Base-by-base conservation (phyloP, 2,797 vertebrate genomes). In the Melanogrammus aeglefinus region DNA sequence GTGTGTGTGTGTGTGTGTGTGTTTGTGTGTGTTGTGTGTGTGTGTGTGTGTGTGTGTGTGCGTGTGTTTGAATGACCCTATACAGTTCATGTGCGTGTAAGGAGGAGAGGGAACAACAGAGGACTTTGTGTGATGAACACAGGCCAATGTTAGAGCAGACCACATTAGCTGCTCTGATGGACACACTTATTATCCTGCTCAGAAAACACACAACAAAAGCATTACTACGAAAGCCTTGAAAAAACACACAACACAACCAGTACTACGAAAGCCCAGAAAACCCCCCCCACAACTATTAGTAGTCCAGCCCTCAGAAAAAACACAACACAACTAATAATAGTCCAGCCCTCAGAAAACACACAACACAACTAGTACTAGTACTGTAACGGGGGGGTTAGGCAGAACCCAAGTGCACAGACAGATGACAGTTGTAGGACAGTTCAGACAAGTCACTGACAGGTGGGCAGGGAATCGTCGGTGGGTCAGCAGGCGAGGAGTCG, bases 141-240 rank as follows among this genome's bases (percentile, higher is more conserved):
- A 84, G 86, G 81, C 78, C 86, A 87, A 89, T 88, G 91, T 88
- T 87, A 86, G 81, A 84, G 88, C 82, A 88, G 84, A 92, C 89
- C 82, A 89, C 88, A 93, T 93, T 91, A 92, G 79, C 88, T 90
- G 86, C 76, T 90, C 87, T 89, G 88, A 92, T 92, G 86, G 90
- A 90, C 91, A 91, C 90, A 90, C 91, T 93, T 93, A 92, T 91
- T 90, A 93, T 90, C 90, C 87, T 92, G 89, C 84, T 81, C 18
- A 24, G 75, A 85, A 83, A 85, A 85, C 80, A 80, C 84, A 74
- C 71, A 0, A 77, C 35, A 75, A 83, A 81, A 70, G 84, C 6
- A 77, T 71, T 16, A 78, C 85, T 84, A 70, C 75, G 0, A 12
- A 72, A 10, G 81, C 80, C 82, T 21, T 18, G 72, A 86, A 83